Conservation (phyloP, 2,113 vertebrate genomes). For the Gulo gulo region DNA sequence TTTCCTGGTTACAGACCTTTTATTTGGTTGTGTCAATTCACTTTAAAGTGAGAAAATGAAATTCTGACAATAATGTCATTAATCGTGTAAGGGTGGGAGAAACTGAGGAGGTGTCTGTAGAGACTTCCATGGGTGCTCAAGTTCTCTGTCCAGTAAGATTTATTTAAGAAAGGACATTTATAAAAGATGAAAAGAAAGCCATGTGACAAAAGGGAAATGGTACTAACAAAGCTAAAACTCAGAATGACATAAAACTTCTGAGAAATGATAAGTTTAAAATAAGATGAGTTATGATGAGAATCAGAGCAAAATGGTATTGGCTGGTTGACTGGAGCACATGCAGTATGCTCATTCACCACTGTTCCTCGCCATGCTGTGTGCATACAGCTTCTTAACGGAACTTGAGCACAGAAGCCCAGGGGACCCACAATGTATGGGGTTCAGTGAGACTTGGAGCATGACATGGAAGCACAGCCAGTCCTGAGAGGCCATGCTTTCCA, state of each 20-base stretch:
- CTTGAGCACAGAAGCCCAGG: not conserved
- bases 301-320: not conserved
- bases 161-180: constrained; percentile 6
- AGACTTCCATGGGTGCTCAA: not conserved
- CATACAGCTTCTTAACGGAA: not conserved
- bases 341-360: not conserved
- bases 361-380: not conserved
- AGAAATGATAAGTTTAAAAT: constrained; percentile 14
- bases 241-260: not conserved
- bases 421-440: not conserved
- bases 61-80: not conserved
- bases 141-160: not conserved
- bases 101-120: not conserved
- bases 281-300: not conserved
- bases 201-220: not conserved
- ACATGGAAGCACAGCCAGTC: not conserved
- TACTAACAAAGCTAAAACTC: not conserved
- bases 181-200: constrained; percentile 15
- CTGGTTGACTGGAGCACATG: not conserved
- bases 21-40: constrained; percentile 12
- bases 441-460: not conserved
- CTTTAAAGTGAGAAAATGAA: constrained; percentile 21
- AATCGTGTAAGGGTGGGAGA: not conserved
- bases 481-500: not conserved
- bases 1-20: constrained; percentile 34